Evolutionary conservation across 1,140 invertebrate species (phyloP), one percentile per base, ranked within the genome.

Genomic region (Aphelinus atriplicis): DNA sequence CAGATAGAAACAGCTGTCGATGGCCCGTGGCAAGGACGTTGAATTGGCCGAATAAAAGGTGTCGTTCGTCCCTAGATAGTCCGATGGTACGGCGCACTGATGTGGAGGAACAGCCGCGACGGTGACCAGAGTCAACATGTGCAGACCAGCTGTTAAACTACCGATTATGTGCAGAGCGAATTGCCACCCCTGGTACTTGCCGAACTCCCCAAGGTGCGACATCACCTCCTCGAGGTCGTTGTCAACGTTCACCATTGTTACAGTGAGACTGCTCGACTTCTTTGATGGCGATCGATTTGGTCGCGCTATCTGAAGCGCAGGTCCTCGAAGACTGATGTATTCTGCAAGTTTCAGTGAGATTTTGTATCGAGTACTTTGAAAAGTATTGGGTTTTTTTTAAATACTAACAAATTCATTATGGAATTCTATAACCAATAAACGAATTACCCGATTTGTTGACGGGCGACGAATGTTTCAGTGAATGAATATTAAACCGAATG

Each of bases 91-190:
- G 78, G 89, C 90, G 84, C 93, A 94, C 74, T 91, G 91, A 84
- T 95, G 92, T 9, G 92, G 90, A 0, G 94, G 94, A 43, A 94
- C 92, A 1, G 94, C 93, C 1, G 93, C 94, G 0, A 95, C 93
- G 0, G 93, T 94, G 2, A 94, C 89, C 48, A 95, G 82, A 0
- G 92, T 92, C 55, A 95, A 81, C 94, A 95, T 95, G 80, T 95
- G 94, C 76, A 95, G 85, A 2, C 94, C 94, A 26, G 94, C 94
- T 1, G 92, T 93, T 71, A 94, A 83, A 2, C 92, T 93, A 5
- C 92, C 91, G 45, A 95, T 81, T n/a, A 95, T 89, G 80, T 94
- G 93, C 0, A 95, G 88, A 3, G 91, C 86, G 80, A 94, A 94
- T 81, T 95, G 94, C 79, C 90, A 91, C 65, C 88, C 89, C 87